Evolutionary conservation across 2,113 vertebrate genomes (phyloP).

Genomic region (Vanacampus margaritifer): DNA sequence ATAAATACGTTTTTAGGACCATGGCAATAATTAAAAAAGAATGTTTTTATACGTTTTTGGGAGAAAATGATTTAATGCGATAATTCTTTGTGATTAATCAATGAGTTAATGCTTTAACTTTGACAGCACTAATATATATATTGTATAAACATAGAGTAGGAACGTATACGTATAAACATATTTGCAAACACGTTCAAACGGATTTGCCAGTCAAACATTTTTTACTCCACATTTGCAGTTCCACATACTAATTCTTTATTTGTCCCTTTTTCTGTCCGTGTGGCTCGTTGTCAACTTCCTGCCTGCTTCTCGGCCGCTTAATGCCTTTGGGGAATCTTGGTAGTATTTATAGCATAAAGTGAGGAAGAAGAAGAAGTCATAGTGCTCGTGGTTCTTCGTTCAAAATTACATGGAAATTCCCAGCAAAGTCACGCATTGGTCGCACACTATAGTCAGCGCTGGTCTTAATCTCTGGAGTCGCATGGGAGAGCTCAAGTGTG

Average conservation of each 20-base stretch:
- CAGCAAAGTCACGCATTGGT: constrained; percentile 64
- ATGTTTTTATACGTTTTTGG: too few species aligned
- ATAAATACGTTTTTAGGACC: too few species aligned
- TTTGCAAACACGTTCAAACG: too few species aligned
- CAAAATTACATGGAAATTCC: constrained; percentile 76
- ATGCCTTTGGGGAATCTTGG: constrained; percentile 49
- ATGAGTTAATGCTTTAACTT: too few species aligned
- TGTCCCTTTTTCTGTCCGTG: constrained; percentile 42
- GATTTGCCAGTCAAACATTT: too few species aligned
- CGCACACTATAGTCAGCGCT: constrained; percentile 56
- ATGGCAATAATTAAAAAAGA: too few species aligned
- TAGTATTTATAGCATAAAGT: constrained; percentile 56
- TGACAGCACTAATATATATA: too few species aligned
- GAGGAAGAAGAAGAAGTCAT: constrained; percentile 40
- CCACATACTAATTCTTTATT: constrained; percentile 35
- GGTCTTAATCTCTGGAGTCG: constrained; percentile 67
- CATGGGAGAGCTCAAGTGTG: constrained; percentile 62
- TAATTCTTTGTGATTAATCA: too few species aligned
- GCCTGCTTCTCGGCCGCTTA: constrained; percentile 25
- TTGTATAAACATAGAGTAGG: too few species aligned
- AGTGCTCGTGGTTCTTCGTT: constrained; percentile 52
- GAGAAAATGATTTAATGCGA: too few species aligned
- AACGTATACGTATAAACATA: too few species aligned
- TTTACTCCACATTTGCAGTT: too few species aligned
- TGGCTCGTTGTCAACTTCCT: constrained; percentile 36